A percentile compares a stretch with the other conserved stretches of the same genome.
Conservation (phyloP, 2,888 invertebrate species). For the Buathra laborator region DNA sequence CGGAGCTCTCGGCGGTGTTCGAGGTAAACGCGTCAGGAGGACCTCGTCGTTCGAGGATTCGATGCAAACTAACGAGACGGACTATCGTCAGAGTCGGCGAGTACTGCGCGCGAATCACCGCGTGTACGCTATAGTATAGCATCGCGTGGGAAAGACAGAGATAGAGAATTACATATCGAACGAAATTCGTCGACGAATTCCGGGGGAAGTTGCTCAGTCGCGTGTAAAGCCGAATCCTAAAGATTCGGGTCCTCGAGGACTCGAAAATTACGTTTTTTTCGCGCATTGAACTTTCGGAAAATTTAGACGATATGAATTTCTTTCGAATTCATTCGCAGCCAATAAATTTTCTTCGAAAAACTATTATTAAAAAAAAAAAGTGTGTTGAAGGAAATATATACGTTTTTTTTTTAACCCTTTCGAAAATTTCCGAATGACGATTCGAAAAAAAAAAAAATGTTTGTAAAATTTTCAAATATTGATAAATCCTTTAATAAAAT, state of each 20-base stretch:
- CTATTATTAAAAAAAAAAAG: too few relatives aligned
- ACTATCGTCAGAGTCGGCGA: conserved; percentile 44
- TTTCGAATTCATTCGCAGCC: background rate
- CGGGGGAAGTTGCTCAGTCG: conserved; percentile 51
- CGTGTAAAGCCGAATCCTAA: conserved; percentile 20
- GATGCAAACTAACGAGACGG: conserved; percentile 74
- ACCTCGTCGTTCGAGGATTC: conserved; percentile 71
- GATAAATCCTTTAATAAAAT: too few relatives aligned
- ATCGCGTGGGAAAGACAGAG: background rate
- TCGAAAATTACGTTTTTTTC: background rate
- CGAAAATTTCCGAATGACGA: too few relatives aligned
- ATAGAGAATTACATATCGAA: conserved; percentile 46
- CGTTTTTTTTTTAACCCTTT: too few relatives aligned
- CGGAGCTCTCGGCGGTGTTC: background rate
- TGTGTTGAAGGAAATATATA: too few relatives aligned
- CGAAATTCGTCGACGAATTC: conserved; percentile 46
- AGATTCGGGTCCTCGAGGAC: background rate
- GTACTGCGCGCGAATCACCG: conserved; percentile 25
- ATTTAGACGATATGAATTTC: background rate
- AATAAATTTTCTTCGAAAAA: too few relatives aligned
- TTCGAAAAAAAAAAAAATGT: too few relatives aligned
- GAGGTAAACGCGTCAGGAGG: conserved; percentile 4
- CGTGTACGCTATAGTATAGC: conserved; percentile 37
- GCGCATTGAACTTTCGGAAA: background rate
- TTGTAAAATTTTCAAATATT: too few relatives aligned